These are phyloP conservation scores for Rynchops niger DNA, from an alignment of 2,113 vertebrate genomes.

Conservation along the genomic window DNA sequence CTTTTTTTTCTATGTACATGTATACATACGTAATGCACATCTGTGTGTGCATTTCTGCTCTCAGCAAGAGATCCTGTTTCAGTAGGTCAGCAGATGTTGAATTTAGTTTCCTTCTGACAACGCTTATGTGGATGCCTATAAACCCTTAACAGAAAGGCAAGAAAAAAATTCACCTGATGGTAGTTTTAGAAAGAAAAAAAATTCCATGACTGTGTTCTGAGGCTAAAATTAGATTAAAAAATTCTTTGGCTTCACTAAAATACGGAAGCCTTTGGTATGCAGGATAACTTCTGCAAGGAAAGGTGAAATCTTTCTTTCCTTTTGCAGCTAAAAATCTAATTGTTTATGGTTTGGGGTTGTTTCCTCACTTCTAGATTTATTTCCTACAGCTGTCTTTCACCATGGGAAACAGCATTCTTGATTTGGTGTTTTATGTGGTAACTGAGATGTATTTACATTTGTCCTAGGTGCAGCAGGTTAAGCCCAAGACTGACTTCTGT, in stretches of 20 bases:
- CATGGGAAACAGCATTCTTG: not conserved
- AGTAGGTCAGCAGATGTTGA: not conserved
- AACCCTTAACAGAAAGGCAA: not conserved
- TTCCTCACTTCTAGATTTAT: not conserved
- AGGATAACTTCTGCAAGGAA: not conserved
- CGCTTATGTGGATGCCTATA: accelerated
- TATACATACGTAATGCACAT: not conserved
- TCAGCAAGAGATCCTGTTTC: not conserved
- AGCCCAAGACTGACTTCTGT: not conserved
- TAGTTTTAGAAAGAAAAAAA: not conserved
- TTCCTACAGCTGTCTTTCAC: not conserved
- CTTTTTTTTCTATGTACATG: not conserved
- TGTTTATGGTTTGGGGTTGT: not conserved
- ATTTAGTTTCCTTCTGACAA: not conserved
- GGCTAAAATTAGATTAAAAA: not conserved
- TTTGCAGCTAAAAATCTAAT: not conserved
- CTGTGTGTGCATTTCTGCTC: accelerated
- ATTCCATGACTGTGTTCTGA: not conserved
- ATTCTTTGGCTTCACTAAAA: not conserved
- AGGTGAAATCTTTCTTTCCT: not conserved
- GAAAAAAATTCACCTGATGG: not conserved
- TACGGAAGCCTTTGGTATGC: not conserved
- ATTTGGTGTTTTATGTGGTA: not conserved
- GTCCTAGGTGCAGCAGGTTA: not conserved
- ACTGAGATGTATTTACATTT: not conserved